Percentiles rank a stretch among this genome's conserved stretches.
Evolutionary conservation across 2,797 vertebrate genomes (phyloP).

Genomic region (Pangasius djambal): DNA sequence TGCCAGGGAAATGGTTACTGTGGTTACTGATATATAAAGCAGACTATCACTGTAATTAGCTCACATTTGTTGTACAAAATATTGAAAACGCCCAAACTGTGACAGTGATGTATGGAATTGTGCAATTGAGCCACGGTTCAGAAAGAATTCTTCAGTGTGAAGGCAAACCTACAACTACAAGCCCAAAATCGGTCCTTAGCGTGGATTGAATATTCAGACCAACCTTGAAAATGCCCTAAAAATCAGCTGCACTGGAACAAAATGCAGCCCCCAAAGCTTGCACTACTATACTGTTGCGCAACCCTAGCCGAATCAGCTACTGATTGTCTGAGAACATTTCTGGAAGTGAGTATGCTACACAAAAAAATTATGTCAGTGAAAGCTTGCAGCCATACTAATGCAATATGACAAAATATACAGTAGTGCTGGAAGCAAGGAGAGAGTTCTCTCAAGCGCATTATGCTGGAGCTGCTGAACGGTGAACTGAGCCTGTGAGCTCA

Average conservation of each 20-base stretch:
- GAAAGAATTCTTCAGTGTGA: neutral
- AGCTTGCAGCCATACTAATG: conserved; percentile 36
- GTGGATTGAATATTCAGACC: neutral
- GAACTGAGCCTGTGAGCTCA: conserved; percentile 31
- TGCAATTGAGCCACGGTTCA: neutral
- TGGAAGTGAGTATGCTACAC: neutral
- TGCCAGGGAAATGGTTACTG: neutral
- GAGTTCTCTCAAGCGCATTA: conserved; percentile 27
- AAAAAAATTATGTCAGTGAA: conserved; percentile 56
- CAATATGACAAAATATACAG: conserved; percentile 35
- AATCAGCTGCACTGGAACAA: neutral
- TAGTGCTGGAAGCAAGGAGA: conserved; percentile 27
- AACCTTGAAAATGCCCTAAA: neutral
- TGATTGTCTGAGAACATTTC: neutral
- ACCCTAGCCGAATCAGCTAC: neutral
- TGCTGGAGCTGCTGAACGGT: conserved; percentile 32
- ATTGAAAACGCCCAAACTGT: neutral
- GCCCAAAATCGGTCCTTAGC: neutral
- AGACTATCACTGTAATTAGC: neutral
- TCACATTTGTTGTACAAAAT: neutral
- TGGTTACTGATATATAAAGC: neutral
- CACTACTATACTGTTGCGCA: neutral
- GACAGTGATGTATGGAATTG: neutral
- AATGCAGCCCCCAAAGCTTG: neutral
- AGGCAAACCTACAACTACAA: neutral